A percentile compares a stretch with the other conserved stretches of the same genome.
These are phyloP conservation scores for Perca schrenkii DNA, from an alignment of 2,113 vertebrate species.

Conservation along the genomic window DNA sequence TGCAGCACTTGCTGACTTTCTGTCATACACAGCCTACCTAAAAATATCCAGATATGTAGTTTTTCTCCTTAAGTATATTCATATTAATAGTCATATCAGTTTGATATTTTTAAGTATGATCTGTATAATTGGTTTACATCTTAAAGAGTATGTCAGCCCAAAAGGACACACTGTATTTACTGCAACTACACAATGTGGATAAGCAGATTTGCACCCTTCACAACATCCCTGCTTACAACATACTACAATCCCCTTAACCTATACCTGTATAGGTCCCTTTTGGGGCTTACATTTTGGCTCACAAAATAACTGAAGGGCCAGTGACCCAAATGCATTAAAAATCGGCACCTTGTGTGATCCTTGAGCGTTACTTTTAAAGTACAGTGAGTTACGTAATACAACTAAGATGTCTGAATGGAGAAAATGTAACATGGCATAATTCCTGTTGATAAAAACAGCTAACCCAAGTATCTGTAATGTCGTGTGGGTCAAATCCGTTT, in stretches of 20 bases:
- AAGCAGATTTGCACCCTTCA: not conserved
- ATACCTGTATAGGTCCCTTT: not conserved
- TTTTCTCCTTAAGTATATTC: not conserved
- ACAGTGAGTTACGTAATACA: not conserved
- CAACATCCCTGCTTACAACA: slow-evolving; percentile 9
- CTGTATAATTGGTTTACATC: not conserved
- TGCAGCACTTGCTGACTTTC: not conserved
- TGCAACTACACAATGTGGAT: slow-evolving; percentile 2
- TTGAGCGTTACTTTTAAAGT: not conserved
- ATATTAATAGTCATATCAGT: slow-evolving; percentile 8
- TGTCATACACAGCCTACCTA: not conserved
- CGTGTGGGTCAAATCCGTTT: not conserved
- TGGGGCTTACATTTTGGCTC: not conserved
- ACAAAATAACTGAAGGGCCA: not conserved
- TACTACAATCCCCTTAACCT: slow-evolving; percentile 2
- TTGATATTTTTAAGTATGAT: not conserved
- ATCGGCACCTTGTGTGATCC: slow-evolving; percentile 6
- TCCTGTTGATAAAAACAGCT: not conserved
- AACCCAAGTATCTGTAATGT: not conserved
- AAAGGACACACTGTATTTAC: not conserved
- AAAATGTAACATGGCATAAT: not conserved
- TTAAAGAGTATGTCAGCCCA: not conserved
- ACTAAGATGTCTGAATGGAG: not conserved
- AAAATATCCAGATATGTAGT: not conserved
- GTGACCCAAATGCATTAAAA: not conserved